These are phyloP conservation scores for Apocrypta bakeri DNA, from an alignment of 1,140 invertebrate species.

Conservation along the genomic window DNA sequence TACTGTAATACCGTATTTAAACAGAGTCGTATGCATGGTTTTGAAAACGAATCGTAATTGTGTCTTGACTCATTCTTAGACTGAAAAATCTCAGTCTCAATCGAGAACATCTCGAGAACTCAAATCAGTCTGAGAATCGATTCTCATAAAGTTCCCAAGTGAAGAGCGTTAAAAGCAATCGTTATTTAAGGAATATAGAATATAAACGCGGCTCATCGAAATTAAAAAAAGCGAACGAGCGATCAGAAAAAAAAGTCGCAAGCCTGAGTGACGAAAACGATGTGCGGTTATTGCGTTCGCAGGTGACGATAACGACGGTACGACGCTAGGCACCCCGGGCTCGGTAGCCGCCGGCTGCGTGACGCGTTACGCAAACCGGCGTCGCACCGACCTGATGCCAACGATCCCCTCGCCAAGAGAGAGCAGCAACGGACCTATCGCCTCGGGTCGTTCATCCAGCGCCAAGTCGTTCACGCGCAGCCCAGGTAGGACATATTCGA, in stretches of 20 bases:
- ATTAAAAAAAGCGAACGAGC: neutral
- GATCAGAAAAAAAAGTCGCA: neutral
- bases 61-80: neutral
- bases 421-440: conserved; percentile 68
- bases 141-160: too few species aligned
- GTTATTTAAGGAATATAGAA: neutral
- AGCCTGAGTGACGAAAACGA: neutral
- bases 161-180: neutral
- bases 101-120: too few species aligned
- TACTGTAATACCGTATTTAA: neutral
- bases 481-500: conserved; percentile 92
- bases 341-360: neutral
- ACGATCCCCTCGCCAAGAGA: conserved; percentile 87
- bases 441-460: conserved; percentile 29
- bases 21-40: conserved; percentile 12
- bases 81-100: neutral
- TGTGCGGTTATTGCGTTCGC: conserved; percentile 50
- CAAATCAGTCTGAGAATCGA: too few species aligned
- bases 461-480: conserved; percentile 77
- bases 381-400: conserved; percentile 92
- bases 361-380: conserved; percentile 79
- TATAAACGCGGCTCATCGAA: neutral
- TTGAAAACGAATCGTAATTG: neutral
- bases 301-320: conserved; percentile 74
- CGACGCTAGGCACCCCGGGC: conserved; percentile 12